Base-by-base conservation (phyloP, 2,797 vertebrate genomes). In the Psittacula echo region DNA sequence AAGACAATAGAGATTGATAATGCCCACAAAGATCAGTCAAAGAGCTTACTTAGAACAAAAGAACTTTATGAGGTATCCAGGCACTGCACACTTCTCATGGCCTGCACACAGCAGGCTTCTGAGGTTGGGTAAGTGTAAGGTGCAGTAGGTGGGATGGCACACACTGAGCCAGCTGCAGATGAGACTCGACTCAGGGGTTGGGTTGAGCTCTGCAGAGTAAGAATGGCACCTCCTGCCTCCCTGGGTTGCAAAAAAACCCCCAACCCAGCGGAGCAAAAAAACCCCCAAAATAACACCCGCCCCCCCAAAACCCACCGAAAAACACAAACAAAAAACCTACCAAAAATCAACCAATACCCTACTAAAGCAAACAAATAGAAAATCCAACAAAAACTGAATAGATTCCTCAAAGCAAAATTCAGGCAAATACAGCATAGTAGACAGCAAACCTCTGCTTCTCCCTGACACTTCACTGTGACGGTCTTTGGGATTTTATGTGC, bases 61-160 rank as follows among this genome's bases (percentile, higher is more conserved):
- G 30, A 47, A 6, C 17, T 0, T 1, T 3, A 30, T 18, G 14
- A 17, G n/a, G 13, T 24, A 23, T 14, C 37, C 24, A 26, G 70
- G 51, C 15, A 5, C 0, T 24, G 45, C 19, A 1, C 0, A 1
- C 18, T 4, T 4, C 3, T 1, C 8, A 2, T 2, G 17, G 8
- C 13, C 56, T 7, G 9, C 6, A 4, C 9, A 2, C 44, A 24
- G 70, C 51, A 51, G 29, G 16, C 41, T 13, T 0, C n/a, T 9
- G 58, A 26, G 2, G 26, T 0, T 47, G 37, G 37, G 73, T 9
- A 10, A 16, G 1, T 5, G 23, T 19, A 83, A 26, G 74, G 4
- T 32, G 50, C 30, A 5, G 21, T 0, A 8, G 8, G 14, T 10
- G 66, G 18, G 50, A 5, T 7, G 45, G 22, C 18, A 16, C 37